phyloP scores from a whole-genome alignment of 2,113 vertebrate species.

The Crotophaga sulcirostris region DNA sequence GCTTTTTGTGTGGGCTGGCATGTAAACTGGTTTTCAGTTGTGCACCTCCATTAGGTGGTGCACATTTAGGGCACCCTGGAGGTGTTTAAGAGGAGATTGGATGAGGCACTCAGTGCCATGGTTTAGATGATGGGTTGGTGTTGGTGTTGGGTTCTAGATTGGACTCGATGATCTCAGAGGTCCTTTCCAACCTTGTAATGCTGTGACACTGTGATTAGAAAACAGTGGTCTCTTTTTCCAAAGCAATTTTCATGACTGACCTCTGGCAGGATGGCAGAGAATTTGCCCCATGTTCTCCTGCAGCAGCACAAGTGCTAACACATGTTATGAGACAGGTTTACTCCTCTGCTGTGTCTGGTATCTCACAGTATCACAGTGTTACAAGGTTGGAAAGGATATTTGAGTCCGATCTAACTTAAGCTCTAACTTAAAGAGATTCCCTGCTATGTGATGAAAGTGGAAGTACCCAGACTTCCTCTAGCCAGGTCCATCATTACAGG shows the following conservation, averaged over 20 bases:
- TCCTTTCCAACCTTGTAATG: no score
- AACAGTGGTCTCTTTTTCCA: background rate
- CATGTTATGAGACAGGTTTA: fast-evolving
- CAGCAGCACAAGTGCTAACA: background rate
- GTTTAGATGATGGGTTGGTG: no score
- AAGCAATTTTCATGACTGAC: background rate
- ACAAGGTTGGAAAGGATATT: no score
- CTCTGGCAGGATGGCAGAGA: background rate
- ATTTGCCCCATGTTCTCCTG: background rate
- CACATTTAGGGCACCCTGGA: no score
- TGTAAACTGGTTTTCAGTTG: background rate
- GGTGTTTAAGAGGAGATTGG: no score
- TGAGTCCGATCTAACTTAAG: no score
- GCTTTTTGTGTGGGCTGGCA: background rate
- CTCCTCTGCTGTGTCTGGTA: background rate
- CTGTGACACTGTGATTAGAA: no score
- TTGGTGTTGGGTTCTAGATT: no score
- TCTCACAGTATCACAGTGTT: no score
- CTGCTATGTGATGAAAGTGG: background rate
- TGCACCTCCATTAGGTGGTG: no score
- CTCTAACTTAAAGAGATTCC: background rate
- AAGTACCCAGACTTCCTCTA: background rate
- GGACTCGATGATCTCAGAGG: no score
- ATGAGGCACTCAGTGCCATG: no score
- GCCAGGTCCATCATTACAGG: background rate